Conservation (phyloP, 2,113 vertebrate species). For the Gallinago undulata region DNA sequence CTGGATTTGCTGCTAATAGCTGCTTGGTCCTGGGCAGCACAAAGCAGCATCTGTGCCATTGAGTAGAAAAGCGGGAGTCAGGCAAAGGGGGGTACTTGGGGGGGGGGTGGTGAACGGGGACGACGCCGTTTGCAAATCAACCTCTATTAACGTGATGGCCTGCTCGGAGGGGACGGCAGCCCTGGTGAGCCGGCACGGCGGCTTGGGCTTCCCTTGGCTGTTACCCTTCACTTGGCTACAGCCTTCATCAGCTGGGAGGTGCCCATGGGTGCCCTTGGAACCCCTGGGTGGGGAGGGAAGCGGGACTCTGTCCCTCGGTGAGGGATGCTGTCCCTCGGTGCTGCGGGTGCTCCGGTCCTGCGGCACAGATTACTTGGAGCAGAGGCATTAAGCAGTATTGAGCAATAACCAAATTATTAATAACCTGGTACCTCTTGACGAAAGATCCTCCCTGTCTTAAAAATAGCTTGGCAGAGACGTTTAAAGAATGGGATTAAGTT, state of each 20-base stretch:
- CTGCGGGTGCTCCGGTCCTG: rapidly evolving
- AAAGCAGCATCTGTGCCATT: slow-evolving; percentile 85
- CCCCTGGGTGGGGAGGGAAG: no score
- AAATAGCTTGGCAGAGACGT: not conserved
- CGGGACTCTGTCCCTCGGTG: not conserved
- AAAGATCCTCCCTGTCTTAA: rapidly evolving
- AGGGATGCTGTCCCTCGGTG: not conserved
- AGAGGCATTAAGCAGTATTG: rapidly evolving
- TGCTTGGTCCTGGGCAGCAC: slow-evolving; percentile 73
- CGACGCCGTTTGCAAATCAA: slow-evolving; percentile 78
- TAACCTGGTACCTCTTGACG: not conserved
- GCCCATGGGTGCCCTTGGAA: not conserved
- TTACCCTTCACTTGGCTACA: not conserved
- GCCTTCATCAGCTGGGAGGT: not conserved
- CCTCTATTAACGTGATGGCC: slow-evolving; percentile 79
- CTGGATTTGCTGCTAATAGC: slow-evolving; percentile 84
- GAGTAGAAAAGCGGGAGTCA: slow-evolving; percentile 75
- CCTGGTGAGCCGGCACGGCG: not conserved
- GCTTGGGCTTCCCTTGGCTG: not conserved
- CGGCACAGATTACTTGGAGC: rapidly evolving
- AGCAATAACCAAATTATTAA: rapidly evolving
- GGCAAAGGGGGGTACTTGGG: slow-evolving; percentile 58
- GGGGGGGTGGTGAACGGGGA: not conserved
- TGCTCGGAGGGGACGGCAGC: slow-evolving; percentile 5
- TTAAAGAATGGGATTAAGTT: not conserved